These are phyloP conservation scores for Lasioglossum albipes DNA, from an alignment of 1,140 invertebrate genomes.

Conservation along the genomic window DNA sequence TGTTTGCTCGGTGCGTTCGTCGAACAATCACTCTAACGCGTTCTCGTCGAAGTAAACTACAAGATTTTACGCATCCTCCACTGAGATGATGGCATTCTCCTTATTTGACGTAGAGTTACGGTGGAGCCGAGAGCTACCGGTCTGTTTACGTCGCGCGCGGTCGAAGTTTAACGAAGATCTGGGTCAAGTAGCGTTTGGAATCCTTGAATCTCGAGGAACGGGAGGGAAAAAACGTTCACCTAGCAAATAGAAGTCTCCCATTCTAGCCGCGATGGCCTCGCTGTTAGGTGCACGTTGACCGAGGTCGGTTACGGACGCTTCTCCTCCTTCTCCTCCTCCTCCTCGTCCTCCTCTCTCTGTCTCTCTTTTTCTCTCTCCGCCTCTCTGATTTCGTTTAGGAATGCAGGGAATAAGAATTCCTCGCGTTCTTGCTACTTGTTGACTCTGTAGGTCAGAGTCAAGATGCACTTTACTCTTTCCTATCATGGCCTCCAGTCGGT, in stretches of 20 bases:
- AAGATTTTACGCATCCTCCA: neutral
- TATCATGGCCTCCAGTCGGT: neutral
- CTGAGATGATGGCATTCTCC: conserved; percentile 4
- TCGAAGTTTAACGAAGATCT: conserved; percentile 74
- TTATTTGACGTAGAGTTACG: neutral
- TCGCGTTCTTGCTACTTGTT: conserved; percentile 63
- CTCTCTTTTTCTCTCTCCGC: neutral
- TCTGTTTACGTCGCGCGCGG: conserved; percentile 55
- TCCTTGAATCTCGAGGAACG: conserved; percentile 72
- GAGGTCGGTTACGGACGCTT: conserved; percentile 37
- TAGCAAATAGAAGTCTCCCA: conserved; percentile 54
- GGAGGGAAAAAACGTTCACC: conserved; percentile 56
- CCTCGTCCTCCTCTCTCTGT: no score
- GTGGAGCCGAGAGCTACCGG: conserved; percentile 18
- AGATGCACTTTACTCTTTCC: conserved; percentile 57
- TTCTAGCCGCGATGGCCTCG: conserved; percentile 46
- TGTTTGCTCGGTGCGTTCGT: neutral
- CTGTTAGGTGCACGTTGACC: conserved; percentile 23
- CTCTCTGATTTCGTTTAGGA: conserved; percentile 32
- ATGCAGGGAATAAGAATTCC: conserved; percentile 54
- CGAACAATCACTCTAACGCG: neutral
- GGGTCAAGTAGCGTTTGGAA: conserved; percentile 77
- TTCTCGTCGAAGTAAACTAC: neutral
- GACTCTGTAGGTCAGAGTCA: conserved; percentile 70
- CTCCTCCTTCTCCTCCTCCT: neutral